Evolutionary conservation across 2,113 vertebrate species (phyloP).

Genomic region (Chaetorhynchus papuensis): DNA sequence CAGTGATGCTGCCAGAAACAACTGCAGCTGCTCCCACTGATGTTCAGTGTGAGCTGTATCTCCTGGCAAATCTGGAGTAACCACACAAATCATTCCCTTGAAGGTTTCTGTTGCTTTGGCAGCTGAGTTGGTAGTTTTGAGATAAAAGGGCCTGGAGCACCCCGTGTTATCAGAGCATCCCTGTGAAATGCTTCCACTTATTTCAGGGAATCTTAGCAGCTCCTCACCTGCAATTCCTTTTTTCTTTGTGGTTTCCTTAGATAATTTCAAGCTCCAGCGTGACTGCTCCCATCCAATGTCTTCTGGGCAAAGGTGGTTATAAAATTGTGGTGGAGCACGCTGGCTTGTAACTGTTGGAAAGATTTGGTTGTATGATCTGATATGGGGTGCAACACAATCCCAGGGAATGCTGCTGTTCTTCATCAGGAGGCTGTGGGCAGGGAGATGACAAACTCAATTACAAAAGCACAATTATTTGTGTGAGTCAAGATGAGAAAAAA

Average conservation of each 20-base stretch:
- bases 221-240: background rate
- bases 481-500: background rate
- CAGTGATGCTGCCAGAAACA: background rate
- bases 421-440: background rate
- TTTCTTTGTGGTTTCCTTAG: background rate
- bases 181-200: background rate
- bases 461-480: background rate
- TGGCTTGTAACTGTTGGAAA: background rate
- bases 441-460: background rate
- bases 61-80: background rate
- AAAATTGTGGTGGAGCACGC: background rate
- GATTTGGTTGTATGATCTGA: background rate
- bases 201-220: background rate
- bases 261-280: background rate
- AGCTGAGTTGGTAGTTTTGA: background rate
- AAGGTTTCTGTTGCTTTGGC: background rate
- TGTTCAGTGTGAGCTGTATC: background rate
- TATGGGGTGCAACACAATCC: background rate
- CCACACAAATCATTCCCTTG: background rate
- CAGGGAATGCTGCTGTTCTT: background rate
- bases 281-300: background rate
- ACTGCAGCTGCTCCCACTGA: background rate
- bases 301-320: background rate
- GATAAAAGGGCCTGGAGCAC: conserved; percentile 36
- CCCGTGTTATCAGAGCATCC: background rate